These are phyloP conservation scores for Amorpha juglandis DNA, from an alignment of 2,888 invertebrate genomes.

Conservation along the genomic window DNA sequence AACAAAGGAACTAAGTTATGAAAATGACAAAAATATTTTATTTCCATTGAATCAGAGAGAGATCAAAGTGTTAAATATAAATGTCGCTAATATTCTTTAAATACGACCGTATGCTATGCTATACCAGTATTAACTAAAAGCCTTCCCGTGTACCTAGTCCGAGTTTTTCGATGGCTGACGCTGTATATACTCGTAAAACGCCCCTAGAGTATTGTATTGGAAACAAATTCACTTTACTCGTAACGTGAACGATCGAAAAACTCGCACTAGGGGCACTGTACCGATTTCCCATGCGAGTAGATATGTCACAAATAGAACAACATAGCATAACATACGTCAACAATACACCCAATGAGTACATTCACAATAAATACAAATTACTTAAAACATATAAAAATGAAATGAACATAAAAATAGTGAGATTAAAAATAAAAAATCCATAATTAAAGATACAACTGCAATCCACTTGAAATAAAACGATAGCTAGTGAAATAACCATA, in stretches of 20 bases:
- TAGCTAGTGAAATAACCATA: constrained; percentile 31
- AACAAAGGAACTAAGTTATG: constrained; percentile 2
- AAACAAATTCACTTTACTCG: too few relatives aligned
- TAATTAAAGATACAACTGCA: constrained; percentile 34
- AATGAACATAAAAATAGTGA: constrained; percentile 37
- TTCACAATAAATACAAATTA: constrained; percentile 29
- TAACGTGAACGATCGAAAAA: too few relatives aligned
- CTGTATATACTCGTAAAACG: too few relatives aligned
- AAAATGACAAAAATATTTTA: constrained; percentile 7
- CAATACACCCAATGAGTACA: constrained; percentile 24
- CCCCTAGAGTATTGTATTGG: too few relatives aligned
- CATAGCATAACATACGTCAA: constrained; percentile 19
- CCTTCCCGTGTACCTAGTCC: neutral
- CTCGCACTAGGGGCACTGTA: too few relatives aligned
- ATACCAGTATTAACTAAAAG: neutral
- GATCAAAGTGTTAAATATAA: constrained; percentile 9
- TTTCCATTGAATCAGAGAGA: neutral
- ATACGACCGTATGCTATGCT: constrained; percentile 19
- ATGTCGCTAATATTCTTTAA: constrained; percentile 21
- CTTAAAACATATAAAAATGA: constrained; percentile 30
- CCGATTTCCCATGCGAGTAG: neutral
- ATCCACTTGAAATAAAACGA: constrained; percentile 32
- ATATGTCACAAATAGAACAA: constrained; percentile 18
- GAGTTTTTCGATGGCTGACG: too few relatives aligned
- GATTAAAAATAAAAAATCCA: constrained; percentile 37